Evolutionary conservation across 1,140 invertebrate species (phyloP).

Genomic region (Rhagoletis zephyria): DNA sequence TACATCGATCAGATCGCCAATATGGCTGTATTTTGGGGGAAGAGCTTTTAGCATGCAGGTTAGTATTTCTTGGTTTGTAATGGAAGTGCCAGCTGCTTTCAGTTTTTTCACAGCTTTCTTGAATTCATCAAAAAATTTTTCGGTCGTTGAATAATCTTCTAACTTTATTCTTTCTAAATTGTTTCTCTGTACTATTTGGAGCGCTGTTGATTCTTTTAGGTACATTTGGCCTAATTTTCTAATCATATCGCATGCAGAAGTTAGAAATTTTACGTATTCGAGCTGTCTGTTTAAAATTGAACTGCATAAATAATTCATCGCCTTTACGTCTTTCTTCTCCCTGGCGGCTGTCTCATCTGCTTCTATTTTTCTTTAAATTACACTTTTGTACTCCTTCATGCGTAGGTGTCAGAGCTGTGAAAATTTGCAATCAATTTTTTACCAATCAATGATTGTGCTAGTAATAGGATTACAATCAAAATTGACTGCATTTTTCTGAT

Average conservation of each 20-base stretch:
- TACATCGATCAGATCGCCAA: constrained; percentile 61
- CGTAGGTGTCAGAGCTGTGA: neutral
- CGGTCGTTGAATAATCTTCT: constrained; percentile 58
- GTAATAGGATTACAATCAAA: too few species aligned
- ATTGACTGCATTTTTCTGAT: too few species aligned
- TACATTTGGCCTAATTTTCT: constrained; percentile 64
- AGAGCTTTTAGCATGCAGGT: constrained; percentile 63
- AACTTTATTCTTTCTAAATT: constrained; percentile 55
- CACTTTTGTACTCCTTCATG: neutral
- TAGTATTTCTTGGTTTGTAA: constrained; percentile 64
- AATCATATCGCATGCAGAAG: constrained; percentile 61
- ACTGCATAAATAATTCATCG: constrained; percentile 63
- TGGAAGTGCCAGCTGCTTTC: constrained; percentile 62
- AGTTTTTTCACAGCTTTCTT: constrained; percentile 64
- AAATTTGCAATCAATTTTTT: too few species aligned
- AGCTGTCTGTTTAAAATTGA: constrained; percentile 63
- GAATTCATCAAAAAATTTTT: constrained; percentile 64
- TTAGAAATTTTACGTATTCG: constrained; percentile 59
- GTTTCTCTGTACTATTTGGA: constrained; percentile 63
- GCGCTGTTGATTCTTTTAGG: constrained; percentile 62
- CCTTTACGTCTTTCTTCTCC: constrained; percentile 61
- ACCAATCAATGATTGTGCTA: too few species aligned
- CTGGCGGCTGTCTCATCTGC: constrained; percentile 57
- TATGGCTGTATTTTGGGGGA: constrained; percentile 61
- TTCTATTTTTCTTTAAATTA: neutral